Evolutionary conservation across 2,113 vertebrate genomes (phyloP).

Genomic region (Sebastes schlegelii): DNA sequence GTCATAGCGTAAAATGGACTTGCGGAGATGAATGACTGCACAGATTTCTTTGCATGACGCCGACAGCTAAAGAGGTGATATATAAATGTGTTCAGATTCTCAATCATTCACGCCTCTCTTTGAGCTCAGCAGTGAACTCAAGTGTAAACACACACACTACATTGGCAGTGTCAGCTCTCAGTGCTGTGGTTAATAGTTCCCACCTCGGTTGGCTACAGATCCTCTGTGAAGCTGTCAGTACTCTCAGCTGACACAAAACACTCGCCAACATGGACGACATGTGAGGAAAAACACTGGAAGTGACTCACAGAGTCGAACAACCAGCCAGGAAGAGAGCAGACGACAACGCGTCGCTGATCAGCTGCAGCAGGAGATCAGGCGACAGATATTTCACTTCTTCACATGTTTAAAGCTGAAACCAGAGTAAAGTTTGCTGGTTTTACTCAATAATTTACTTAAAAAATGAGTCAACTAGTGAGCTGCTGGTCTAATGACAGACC

Average conservation of each 20-base stretch:
- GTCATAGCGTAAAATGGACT: neutral
- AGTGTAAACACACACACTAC: constrained; percentile 44
- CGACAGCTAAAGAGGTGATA: constrained; percentile 32
- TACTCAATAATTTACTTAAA: neutral
- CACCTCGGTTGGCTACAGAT: constrained; percentile 80
- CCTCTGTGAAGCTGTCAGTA: constrained; percentile 72
- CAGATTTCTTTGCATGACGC: neutral
- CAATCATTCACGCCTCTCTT: constrained; percentile 49
- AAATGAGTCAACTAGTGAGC: neutral
- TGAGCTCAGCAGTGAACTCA: constrained; percentile 30
- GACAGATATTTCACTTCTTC: neutral
- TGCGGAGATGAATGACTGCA: neutral
- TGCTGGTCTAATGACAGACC: neutral
- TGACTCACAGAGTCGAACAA: neutral
- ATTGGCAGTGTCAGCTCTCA: constrained; percentile 55
- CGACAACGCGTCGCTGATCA: neutral
- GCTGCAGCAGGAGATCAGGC: constrained; percentile 5
- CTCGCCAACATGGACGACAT: constrained; percentile 45
- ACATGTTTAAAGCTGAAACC: neutral
- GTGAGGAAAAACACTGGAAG: constrained; percentile 59
- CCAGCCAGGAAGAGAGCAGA: constrained; percentile 5
- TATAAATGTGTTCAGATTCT: constrained; percentile 38
- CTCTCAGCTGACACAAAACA: constrained; percentile 60
- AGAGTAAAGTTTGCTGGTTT: neutral
- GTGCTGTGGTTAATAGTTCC: constrained; percentile 71